A percentile compares a stretch with the other conserved stretches of the same genome.
phyloP scores from a whole-genome alignment of 2,113 vertebrate species.

The Urocynchramus pylzowi region DNA sequence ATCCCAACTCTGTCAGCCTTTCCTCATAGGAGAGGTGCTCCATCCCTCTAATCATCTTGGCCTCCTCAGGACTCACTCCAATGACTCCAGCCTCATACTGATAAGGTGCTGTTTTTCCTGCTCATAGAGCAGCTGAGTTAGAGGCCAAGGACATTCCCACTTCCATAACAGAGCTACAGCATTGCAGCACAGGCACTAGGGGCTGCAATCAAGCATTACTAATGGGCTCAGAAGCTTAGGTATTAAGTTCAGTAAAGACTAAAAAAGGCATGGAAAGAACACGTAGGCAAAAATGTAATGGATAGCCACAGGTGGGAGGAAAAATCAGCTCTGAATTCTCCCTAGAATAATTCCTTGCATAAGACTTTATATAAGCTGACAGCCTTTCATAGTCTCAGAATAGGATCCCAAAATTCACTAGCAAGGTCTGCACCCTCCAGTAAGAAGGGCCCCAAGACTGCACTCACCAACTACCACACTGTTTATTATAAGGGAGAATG shows the following conservation, averaged over 20 bases:
- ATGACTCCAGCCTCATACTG: background rate
- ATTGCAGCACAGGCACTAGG: background rate
- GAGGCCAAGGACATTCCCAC: background rate
- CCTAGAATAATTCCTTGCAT: constrained; percentile 59
- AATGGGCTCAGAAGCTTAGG: background rate
- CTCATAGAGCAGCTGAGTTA: background rate
- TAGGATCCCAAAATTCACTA: constrained; percentile 44
- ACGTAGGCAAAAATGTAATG: constrained; percentile 47
- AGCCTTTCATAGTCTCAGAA: constrained; percentile 31
- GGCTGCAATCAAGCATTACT: background rate
- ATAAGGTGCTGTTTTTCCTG: constrained; percentile 1
- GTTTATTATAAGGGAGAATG: background rate
- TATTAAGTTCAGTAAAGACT: constrained; percentile 30
- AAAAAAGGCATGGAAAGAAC: constrained; percentile 35
- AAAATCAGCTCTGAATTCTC: constrained; percentile 56
- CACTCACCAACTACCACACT: background rate
- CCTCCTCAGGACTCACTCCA: background rate
- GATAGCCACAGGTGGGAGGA: constrained; percentile 63
- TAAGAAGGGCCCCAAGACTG: background rate
- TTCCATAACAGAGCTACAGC: background rate
- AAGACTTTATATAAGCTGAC: constrained; percentile 65
- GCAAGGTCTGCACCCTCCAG: background rate
- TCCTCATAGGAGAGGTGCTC: background rate
- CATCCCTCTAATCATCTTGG: background rate
- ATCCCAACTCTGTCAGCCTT: background rate